Percentiles rank a stretch among this genome's conserved stretches.
These are phyloP conservation scores for Candoia aspera DNA, from an alignment of 2,113 vertebrate genomes.

Conservation along the genomic window DNA sequence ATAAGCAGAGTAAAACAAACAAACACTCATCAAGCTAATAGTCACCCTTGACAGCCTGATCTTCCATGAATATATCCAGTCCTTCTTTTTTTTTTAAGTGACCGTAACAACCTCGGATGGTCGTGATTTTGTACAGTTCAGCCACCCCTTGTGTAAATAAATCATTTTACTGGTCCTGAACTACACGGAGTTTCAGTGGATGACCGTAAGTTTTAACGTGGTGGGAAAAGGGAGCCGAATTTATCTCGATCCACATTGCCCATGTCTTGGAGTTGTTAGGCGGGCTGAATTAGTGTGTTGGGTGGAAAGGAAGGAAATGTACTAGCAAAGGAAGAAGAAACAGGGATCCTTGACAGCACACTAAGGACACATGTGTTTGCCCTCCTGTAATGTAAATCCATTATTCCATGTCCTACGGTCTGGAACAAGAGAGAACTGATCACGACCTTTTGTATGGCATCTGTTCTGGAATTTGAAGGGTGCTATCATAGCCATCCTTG, in stretches of 20 bases:
- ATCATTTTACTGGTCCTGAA: neutral
- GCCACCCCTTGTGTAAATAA: neutral
- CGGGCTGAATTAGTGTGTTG: neutral
- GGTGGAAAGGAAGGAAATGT: neutral
- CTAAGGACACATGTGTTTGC: neutral
- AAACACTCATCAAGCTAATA: neutral
- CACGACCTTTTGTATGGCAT: neutral
- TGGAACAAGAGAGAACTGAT: neutral
- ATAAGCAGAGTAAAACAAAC: neutral
- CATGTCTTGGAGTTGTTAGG: too few relatives aligned
- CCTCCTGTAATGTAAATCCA: too few relatives aligned
- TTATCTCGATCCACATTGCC: too few relatives aligned
- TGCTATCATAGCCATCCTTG: neutral
- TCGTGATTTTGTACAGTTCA: neutral
- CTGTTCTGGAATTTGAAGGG: neutral
- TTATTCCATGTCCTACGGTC: neutral
- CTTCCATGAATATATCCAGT: neutral
- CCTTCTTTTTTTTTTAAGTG: too few relatives aligned
- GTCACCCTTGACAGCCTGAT: neutral
- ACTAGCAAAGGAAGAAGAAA: neutral
- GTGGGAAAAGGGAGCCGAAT: too few relatives aligned
- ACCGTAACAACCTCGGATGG: neutral
- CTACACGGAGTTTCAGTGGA: neutral
- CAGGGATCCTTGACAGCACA: too few relatives aligned
- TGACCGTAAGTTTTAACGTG: neutral